Conservation (phyloP, 2,797 vertebrate species). For the Podarcis lilfordi region DNA sequence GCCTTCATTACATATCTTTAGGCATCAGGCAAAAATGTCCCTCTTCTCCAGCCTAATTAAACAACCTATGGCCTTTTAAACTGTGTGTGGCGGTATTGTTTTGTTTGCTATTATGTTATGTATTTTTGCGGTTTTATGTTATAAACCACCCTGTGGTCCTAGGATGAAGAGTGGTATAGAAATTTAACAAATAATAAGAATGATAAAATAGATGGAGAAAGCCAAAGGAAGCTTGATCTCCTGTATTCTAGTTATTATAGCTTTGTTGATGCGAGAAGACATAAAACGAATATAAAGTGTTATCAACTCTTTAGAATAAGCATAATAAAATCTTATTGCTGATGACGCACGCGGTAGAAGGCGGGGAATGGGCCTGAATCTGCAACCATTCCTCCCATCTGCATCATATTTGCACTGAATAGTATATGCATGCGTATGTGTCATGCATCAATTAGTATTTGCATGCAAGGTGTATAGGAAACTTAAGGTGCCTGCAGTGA, state of each 20-base stretch:
- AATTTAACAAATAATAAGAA: too few relatives aligned
- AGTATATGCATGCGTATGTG: neutral
- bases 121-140: too few relatives aligned
- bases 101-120: too few relatives aligned
- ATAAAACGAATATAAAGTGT: neutral
- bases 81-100: too few relatives aligned
- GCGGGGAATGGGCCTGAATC: neutral
- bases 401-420: neutral
- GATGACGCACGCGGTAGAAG: neutral
- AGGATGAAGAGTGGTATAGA: too few relatives aligned
- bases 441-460: neutral
- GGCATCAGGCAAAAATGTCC: too few relatives aligned
- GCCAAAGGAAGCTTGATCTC: neutral
- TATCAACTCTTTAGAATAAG: neutral
- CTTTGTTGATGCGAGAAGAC: neutral
- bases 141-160: too few relatives aligned
- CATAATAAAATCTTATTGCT: neutral
- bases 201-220: neutral
- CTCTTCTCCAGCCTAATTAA: too few relatives aligned
- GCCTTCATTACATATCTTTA: too few relatives aligned
- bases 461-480: too few relatives aligned
- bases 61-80: too few relatives aligned
- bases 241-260: neutral
- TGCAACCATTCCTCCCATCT: neutral
- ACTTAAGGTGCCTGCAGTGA: neutral